Evolutionary conservation across 2,113 vertebrate genomes (phyloP).

Genomic region (Saccopteryx bilineata): DNA sequence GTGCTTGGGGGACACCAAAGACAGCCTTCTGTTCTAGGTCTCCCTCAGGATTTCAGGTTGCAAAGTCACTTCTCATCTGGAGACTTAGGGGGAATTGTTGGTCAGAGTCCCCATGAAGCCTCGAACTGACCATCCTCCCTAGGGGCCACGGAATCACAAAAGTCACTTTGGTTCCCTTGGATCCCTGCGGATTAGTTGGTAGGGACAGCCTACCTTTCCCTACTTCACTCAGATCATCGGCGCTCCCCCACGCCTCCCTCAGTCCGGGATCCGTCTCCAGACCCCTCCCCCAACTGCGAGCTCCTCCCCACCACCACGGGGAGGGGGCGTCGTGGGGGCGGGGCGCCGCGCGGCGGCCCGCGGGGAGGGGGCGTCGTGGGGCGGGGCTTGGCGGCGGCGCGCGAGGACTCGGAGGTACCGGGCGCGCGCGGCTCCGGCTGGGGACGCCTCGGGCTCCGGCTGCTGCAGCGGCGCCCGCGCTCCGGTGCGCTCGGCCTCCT

Average conservation of each 20-base stretch:
- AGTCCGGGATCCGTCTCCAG: background rate
- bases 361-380: slow-evolving; percentile 75
- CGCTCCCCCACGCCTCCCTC: background rate
- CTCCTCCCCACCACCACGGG: slow-evolving; percentile 71
- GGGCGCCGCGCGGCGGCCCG: slow-evolving; percentile 68
- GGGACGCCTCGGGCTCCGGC: background rate
- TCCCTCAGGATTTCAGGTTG: slow-evolving; percentile 6
- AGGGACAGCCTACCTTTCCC: background rate
- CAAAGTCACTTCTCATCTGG: background rate
- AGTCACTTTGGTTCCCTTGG: background rate
- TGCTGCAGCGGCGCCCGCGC: slow-evolving; percentile 39
- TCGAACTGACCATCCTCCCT: background rate
- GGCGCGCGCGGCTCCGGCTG: slow-evolving; percentile 63
- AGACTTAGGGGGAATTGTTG: slow-evolving; percentile 40
- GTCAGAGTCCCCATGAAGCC: background rate
- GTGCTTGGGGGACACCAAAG: slow-evolving; percentile 10
- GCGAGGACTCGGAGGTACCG: slow-evolving; percentile 57
- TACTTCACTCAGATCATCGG: background rate
- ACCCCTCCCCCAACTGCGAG: slow-evolving; percentile 58
- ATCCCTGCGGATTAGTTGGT: background rate
- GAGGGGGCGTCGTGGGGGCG: slow-evolving; percentile 76
- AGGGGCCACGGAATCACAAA: background rate
- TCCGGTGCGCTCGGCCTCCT: slow-evolving; percentile 47
- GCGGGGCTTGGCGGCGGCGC: slow-evolving; percentile 69
- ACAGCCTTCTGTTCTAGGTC: slow-evolving; percentile 20